A percentile compares a stretch with the other conserved stretches of the same genome.
Evolutionary conservation across 2,113 vertebrate genomes (phyloP).

Genomic region (Arothron firmamentum): DNA sequence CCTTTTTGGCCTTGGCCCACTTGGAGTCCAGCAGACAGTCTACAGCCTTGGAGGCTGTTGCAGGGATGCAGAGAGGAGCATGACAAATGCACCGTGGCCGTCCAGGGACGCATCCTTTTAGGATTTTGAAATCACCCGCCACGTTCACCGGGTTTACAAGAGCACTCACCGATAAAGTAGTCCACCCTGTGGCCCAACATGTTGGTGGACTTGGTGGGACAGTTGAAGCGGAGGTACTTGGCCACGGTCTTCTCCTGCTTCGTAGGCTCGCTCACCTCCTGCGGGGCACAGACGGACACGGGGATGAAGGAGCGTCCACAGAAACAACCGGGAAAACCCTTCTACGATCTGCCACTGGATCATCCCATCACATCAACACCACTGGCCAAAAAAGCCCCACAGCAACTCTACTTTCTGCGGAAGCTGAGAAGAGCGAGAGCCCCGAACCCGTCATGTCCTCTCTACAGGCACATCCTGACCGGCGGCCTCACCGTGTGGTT

Average conservation of each 20-base stretch:
- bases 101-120: not conserved
- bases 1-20: constrained; percentile 97
- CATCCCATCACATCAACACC: no score
- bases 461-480: no score
- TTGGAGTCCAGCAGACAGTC: constrained; percentile 97
- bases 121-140: not conserved
- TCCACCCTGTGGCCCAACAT: constrained; percentile 98
- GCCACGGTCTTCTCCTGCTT: constrained; percentile 98
- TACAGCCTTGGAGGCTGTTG: constrained; percentile 92
- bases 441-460: no score
- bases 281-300: constrained; percentile 23
- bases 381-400: no score
- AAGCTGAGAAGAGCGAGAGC: no score
- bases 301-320: not conserved
- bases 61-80: not conserved
- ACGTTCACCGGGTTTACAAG: no score
- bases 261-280: constrained; percentile 97
- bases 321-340: not conserved
- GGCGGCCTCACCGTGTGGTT: no score
- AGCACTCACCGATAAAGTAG: constrained; percentile 90
- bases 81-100: not conserved
- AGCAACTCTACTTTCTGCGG: no score
- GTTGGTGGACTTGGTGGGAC: constrained; percentile 96
- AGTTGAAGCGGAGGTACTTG: constrained; percentile 97
- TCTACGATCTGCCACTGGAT: no score